Evolutionary conservation across 2,113 vertebrate species (phyloP), one percentile per base, ranked within the genome.

Genomic region (Crotophaga sulcirostris): DNA sequence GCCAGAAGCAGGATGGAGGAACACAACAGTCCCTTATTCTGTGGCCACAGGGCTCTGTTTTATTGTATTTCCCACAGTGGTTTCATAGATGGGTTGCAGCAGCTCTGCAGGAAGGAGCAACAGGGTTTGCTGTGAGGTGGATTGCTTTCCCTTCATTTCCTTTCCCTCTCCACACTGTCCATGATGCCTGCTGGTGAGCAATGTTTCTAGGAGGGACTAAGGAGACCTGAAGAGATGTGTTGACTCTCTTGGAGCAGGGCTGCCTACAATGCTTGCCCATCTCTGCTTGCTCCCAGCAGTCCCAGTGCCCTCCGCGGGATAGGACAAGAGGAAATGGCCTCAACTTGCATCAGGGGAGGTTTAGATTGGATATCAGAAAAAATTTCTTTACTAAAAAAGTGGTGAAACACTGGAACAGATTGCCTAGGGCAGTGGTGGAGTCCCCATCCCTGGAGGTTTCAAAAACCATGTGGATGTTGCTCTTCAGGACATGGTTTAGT

Each of bases 21-120:
- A 34, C 2, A 2, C 8, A 14, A 2, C 36, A 34, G 45, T 68
- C 25, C 49, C 38, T 49, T 4, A 0, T 11, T 25, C 29, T 21
- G 54, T 3, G 3, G 3, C 47, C 5, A 0, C 1, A 10, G 5
- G 14, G 3, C 36, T 9, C 31, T 40, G 12, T 51, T 36, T 25
- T 26, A 5, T 47, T 3, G 0, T 34, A 17, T 55, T 36, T 49
- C 26, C 59, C 2, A 1, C 25, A 8, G 33, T 33, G 68, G 40
- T 49, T 40, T 47, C 31, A 5, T 5, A 29, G 33, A 7, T 0
- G 3, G 28, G 33, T n/a, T 13, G 29, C 36, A 28, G 58, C 2
- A 0, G 28, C 29, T 55, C n/a, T n/a, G 6, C 1, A 2, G 38
- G 45, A 52, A 76, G n/a, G 19, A 40, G 29, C 2, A 3, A 20